Conservation (phyloP, 1,140 invertebrate genomes). For the Plectus sambesii region DNA sequence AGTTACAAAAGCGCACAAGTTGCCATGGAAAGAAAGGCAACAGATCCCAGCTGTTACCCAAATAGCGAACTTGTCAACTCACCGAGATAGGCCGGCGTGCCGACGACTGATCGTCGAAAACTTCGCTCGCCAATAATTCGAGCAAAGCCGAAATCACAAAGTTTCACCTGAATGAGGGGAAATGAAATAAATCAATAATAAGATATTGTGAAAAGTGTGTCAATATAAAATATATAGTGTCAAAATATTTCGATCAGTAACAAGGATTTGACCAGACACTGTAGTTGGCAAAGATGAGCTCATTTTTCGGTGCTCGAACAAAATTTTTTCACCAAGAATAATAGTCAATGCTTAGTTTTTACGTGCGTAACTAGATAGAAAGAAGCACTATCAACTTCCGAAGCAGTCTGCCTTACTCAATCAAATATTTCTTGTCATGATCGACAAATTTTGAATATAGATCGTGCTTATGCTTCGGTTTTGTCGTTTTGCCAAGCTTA, state of each 20-base stretch:
- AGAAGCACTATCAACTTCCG: no score
- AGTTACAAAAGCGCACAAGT: no score
- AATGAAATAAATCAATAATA: slow-evolving; percentile 8
- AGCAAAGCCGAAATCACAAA: slow-evolving; percentile 97
- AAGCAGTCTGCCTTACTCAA: no score
- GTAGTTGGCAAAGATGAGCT: no score
- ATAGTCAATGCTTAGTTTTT: background rate
- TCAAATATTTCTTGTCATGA: no score
- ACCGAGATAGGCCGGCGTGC: slow-evolving; percentile 93
- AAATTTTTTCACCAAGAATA: no score
- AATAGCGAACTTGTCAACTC: slow-evolving; percentile 31
- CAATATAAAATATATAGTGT: no score
- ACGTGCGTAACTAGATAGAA: no score
- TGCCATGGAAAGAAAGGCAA: slow-evolving; percentile 1
- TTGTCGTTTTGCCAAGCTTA: no score
- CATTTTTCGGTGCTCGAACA: no score
- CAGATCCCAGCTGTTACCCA: background rate
- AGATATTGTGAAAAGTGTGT: background rate
- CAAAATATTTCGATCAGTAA: no score
- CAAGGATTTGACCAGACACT: background rate
- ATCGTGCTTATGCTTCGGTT: no score
- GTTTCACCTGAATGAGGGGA: slow-evolving; percentile 62
- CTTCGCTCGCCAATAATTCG: slow-evolving; percentile 96
- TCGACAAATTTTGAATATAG: background rate
- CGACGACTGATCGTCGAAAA: slow-evolving; percentile 88